These are phyloP conservation scores for Propsilocerus akamusi DNA, from an alignment of 1,140 invertebrate genomes.

Conservation along the genomic window DNA sequence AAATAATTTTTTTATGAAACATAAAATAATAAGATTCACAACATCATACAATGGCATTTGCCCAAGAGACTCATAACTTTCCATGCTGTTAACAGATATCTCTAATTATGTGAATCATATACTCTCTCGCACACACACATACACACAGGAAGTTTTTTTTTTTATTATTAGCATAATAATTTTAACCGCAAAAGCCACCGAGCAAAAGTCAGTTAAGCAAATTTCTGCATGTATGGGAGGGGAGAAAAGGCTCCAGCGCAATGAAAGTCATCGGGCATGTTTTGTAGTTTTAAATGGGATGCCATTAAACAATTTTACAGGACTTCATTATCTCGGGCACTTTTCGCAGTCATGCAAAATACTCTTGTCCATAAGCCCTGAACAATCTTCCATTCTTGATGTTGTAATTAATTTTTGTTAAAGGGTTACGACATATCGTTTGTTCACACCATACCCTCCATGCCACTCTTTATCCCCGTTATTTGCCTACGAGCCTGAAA, in stretches of 20 bases:
- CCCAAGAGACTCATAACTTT: not conserved
- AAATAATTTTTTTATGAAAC: not conserved
- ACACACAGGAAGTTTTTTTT: not conserved
- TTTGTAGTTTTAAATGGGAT: too few relatives aligned
- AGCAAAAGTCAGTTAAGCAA: too few relatives aligned
- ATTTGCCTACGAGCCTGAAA: too few relatives aligned
- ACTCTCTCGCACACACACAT: not conserved
- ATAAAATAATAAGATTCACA: conserved; percentile 3
- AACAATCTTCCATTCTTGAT: not conserved
- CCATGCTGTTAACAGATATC: not conserved
- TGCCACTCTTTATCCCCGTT: too few relatives aligned
- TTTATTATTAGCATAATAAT: conserved; percentile 1
- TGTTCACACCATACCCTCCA: too few relatives aligned
- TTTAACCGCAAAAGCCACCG: not conserved
- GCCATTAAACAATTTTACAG: too few relatives aligned
- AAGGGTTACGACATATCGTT: conserved; percentile 2
- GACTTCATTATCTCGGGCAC: too few relatives aligned
- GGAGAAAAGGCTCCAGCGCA: too few relatives aligned
- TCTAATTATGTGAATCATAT: conserved; percentile 3
- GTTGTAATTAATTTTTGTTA: conserved; percentile 3
- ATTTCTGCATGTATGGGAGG: too few relatives aligned
- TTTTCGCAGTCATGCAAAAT: too few relatives aligned
- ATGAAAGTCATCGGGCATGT: too few relatives aligned
- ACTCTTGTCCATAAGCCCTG: too few relatives aligned
- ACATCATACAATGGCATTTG: not conserved